Conservation (phyloP, 2,888 invertebrate genomes). For the Pachydiplax longipennis region DNA sequence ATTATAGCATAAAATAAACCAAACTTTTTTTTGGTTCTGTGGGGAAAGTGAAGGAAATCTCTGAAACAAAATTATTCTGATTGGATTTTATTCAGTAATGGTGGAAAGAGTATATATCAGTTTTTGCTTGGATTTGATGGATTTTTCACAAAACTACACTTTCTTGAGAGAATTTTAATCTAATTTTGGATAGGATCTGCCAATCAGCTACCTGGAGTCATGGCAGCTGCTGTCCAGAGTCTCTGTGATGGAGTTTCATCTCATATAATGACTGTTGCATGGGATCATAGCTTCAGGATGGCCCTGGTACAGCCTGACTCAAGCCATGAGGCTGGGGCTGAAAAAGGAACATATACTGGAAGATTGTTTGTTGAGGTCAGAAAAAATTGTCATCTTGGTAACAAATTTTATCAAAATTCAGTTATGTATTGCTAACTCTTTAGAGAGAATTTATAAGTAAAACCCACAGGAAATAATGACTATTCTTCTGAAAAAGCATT, state of each 20-base stretch:
- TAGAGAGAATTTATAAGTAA: too few species aligned
- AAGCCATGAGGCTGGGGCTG: neutral
- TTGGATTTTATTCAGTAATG: neutral
- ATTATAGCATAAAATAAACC: too few species aligned
- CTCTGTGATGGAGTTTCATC: constrained; percentile 80
- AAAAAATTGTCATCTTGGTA: too few species aligned
- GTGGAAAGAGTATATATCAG: neutral
- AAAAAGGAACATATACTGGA: constrained; percentile 29
- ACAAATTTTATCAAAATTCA: too few species aligned
- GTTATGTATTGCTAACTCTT: too few species aligned
- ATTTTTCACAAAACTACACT: neutral
- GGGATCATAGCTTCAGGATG: constrained; percentile 74
- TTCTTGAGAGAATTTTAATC: constrained; percentile 30
- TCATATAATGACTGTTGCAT: constrained; percentile 79
- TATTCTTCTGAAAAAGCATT: too few species aligned
- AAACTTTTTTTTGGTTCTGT: too few species aligned
- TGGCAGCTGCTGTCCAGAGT: constrained; percentile 74
- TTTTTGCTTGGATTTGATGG: constrained; percentile 24
- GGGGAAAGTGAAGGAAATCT: too few species aligned
- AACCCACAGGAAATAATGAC: too few species aligned
- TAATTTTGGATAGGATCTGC: constrained; percentile 59
- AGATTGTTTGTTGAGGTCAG: constrained; percentile 22
- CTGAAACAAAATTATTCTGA: neutral
- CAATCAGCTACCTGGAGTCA: constrained; percentile 70
- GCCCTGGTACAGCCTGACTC: constrained; percentile 58